phyloP scores from a whole-genome alignment of 2,113 vertebrate genomes.

The Rhea americana region DNA sequence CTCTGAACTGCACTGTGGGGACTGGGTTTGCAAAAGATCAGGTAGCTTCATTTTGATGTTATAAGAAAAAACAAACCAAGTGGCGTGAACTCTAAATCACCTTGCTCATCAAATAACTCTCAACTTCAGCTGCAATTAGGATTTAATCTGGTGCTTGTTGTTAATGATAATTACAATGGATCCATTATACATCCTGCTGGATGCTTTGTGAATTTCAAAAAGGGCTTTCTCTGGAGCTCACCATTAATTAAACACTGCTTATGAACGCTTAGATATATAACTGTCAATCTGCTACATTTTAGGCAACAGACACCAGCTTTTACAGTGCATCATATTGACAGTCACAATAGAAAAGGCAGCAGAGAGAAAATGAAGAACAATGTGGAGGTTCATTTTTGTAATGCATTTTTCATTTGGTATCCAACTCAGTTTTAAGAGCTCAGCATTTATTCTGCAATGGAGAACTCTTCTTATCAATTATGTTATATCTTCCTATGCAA shows the following conservation, averaged over 20 bases:
- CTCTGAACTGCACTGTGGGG: neutral
- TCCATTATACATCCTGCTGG: neutral
- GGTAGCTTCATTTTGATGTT: neutral
- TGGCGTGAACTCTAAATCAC: neutral
- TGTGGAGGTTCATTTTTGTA: neutral
- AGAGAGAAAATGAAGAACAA: neutral
- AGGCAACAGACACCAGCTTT: neutral
- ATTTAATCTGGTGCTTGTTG: neutral
- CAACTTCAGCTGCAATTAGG: neutral
- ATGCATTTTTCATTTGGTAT: neutral
- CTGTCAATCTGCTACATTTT: neutral
- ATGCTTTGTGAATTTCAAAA: neutral
- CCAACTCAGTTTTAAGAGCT: neutral
- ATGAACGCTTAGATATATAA: neutral
- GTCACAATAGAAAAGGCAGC: neutral
- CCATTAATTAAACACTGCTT: neutral
- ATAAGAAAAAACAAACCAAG: neutral
- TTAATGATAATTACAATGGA: neutral
- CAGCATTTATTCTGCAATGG: neutral
- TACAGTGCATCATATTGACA: neutral
- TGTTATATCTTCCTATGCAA: neutral
- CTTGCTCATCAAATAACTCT: neutral
- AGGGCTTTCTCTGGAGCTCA: neutral
- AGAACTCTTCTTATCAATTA: neutral
- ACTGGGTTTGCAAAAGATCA: neutral